These are phyloP conservation scores for Delphinus delphis DNA, from an alignment of 2,113 vertebrate species.

Conservation along the genomic window DNA sequence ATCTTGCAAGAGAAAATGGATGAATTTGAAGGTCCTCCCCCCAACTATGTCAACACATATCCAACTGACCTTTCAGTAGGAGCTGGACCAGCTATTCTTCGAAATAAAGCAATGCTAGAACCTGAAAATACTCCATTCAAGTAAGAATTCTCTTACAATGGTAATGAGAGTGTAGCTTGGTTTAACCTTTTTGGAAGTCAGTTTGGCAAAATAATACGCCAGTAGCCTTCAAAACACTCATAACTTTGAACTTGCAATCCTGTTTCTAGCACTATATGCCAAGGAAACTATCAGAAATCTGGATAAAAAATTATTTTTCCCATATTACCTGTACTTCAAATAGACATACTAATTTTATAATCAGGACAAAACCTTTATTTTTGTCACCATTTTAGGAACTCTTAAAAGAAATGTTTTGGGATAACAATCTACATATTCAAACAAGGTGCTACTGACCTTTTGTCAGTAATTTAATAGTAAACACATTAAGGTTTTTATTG, in stretches of 20 bases:
- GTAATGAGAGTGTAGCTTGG: not conserved
- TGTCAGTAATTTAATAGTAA: conserved; percentile 7
- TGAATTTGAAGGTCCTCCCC: conserved; percentile 95
- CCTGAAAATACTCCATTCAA: conserved; percentile 99
- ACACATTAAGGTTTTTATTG: not conserved
- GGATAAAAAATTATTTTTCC: not conserved
- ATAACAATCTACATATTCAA: not conserved
- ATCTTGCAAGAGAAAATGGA: conserved; percentile 94
- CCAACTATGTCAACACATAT: conserved; percentile 95
- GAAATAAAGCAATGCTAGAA: conserved; percentile 98
- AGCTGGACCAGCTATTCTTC: conserved; percentile 91
- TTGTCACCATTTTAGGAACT: conserved; percentile 7
- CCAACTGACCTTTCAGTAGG: conserved; percentile 90
- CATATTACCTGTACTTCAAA: not conserved
- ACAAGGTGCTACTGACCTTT: not conserved
- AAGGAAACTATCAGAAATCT: conserved; percentile 26
- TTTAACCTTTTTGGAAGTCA: not conserved
- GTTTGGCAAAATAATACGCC: not conserved
- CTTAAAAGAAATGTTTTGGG: conserved; percentile 15
- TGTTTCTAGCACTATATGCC: not conserved
- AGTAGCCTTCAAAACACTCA: not conserved
- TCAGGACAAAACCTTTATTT: not conserved
- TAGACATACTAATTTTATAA: conserved; percentile 16
- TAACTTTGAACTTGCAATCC: not conserved
- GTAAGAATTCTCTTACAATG: conserved; percentile 81